A percentile compares a stretch with the other conserved stretches of the same genome.
Conservation (phyloP, 1,140 invertebrate species). For the Drosophila orosa region DNA sequence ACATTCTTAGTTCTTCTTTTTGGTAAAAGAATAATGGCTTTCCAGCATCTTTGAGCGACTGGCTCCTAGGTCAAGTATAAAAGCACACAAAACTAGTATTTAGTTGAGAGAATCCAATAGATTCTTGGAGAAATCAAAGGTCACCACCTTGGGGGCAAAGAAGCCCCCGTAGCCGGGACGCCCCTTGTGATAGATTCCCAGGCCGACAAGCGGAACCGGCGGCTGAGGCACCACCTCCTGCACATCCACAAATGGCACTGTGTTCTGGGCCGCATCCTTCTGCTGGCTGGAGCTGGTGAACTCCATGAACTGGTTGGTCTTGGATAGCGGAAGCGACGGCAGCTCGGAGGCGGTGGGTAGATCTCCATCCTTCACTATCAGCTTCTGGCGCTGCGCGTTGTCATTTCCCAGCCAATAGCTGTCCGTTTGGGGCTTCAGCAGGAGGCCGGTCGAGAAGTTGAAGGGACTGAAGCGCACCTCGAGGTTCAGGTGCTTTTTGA, state of each 20-base stretch:
- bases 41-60: too few relatives aligned
- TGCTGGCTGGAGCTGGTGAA: slow-evolving; percentile 89
- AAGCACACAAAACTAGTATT: background rate
- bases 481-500: slow-evolving; percentile 92
- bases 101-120: slow-evolving; percentile 78
- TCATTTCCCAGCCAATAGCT: slow-evolving; percentile 92
- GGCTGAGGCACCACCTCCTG: slow-evolving; percentile 89
- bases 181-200: slow-evolving; percentile 92
- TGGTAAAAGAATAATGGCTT: background rate
- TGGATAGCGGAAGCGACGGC: slow-evolving; percentile 87
- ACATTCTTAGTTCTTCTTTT: background rate
- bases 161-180: slow-evolving; percentile 89
- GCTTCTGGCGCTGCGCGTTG: slow-evolving; percentile 87
- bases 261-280: slow-evolving; percentile 92
- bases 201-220: slow-evolving; percentile 86
- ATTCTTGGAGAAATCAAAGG: slow-evolving; percentile 88
- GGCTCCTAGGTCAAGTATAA: background rate
- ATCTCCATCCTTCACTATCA: slow-evolving; percentile 87
- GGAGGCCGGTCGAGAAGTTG: slow-evolving; percentile 89
- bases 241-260: slow-evolving; percentile 92
- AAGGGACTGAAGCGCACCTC: slow-evolving; percentile 91
- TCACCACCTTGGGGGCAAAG: slow-evolving; percentile 90
- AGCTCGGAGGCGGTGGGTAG: slow-evolving; percentile 86
- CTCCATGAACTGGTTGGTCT: slow-evolving; percentile 90
- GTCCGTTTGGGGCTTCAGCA: slow-evolving; percentile 86